These are phyloP conservation scores for Lasius platythorax DNA, from an alignment of 2,888 invertebrate genomes.

Conservation along the genomic window DNA sequence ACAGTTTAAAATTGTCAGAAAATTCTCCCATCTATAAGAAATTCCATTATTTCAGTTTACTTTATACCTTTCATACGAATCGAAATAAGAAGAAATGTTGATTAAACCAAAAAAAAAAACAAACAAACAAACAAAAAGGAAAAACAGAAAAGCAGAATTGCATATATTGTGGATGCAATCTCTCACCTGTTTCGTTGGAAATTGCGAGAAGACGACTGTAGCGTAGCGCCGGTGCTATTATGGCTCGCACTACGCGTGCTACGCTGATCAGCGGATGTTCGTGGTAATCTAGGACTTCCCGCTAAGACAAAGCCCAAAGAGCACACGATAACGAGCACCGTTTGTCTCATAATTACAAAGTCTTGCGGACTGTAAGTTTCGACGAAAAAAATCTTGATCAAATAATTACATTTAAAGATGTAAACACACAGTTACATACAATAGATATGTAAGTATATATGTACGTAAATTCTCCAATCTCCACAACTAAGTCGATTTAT, in stretches of 20 bases:
- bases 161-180: neutral
- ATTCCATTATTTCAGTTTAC: constrained; percentile 17
- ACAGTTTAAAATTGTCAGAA: constrained; percentile 26
- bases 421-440: constrained; percentile 4
- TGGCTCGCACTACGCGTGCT: constrained; percentile 80
- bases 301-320: constrained; percentile 81
- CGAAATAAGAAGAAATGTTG: neutral
- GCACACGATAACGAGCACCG: constrained; percentile 81
- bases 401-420: neutral
- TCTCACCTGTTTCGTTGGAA: constrained; percentile 80
- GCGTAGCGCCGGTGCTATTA: constrained; percentile 76
- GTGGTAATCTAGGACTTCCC: constrained; percentile 83
- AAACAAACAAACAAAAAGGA: too few species aligned
- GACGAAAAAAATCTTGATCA: neutral
- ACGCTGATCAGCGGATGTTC: constrained; percentile 83
- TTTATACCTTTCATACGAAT: neutral
- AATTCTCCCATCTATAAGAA: constrained; percentile 23
- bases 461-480: neutral
- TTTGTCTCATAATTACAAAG: constrained; percentile 79
- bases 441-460: neutral
- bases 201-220: constrained; percentile 77
- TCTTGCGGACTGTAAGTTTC: constrained; percentile 21
- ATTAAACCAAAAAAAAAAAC: neutral
- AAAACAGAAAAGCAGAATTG: neutral
- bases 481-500: neutral